Evolutionary conservation across 2,113 vertebrate genomes (phyloP).

Genomic region (Dissostichus mawsoni): DNA sequence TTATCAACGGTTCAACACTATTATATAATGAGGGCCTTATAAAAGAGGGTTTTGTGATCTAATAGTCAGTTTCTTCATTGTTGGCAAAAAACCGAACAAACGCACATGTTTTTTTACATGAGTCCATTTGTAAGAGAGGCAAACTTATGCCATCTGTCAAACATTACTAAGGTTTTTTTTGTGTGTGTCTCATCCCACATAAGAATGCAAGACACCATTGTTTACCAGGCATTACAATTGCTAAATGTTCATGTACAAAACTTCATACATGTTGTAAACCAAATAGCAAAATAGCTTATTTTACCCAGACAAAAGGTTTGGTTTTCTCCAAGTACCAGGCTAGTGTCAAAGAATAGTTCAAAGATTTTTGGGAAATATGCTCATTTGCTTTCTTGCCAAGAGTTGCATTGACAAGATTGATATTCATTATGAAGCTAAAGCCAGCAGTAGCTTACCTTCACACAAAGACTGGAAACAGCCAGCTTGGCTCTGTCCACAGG

Average conservation of each 20-base stretch:
- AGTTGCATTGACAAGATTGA: neutral
- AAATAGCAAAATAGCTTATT: neutral
- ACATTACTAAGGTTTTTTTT: neutral
- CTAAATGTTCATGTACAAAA: neutral
- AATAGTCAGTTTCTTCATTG: conserved; percentile 11
- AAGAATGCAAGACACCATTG: neutral
- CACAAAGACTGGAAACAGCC: no score
- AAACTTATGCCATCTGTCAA: neutral
- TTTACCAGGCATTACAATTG: neutral
- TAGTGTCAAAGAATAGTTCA: neutral
- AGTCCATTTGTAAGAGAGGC: neutral
- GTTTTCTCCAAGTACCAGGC: neutral
- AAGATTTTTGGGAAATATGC: neutral
- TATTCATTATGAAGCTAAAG: neutral
- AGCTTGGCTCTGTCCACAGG: no score
- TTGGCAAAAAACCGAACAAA: conserved; percentile 2
- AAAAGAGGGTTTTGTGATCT: conserved; percentile 10
- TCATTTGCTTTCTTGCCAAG: neutral
- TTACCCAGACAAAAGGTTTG: neutral
- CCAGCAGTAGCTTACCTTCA: no score
- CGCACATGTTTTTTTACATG: neutral
- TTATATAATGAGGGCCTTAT: conserved; percentile 15
- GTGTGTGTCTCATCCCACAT: neutral
- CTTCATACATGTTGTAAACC: neutral
- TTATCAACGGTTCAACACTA: conserved; percentile 14